phyloP scores from a whole-genome alignment of 2,888 invertebrate species.

The Caenorhabditis sp. region DNA sequence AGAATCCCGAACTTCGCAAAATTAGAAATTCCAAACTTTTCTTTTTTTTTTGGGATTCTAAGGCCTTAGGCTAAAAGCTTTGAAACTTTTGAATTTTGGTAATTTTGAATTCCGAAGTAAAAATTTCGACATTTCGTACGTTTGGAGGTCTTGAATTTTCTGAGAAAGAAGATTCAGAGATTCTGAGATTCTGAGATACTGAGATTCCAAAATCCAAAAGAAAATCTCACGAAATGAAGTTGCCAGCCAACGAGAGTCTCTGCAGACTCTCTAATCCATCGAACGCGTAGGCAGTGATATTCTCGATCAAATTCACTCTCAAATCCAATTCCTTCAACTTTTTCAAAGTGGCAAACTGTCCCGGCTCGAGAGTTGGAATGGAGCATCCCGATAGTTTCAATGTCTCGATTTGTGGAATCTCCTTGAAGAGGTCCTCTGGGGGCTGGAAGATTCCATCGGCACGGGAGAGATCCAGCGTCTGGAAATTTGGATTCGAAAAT shows the following conservation, averaged over 20 bases:
- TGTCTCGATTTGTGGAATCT: constrained; percentile 84
- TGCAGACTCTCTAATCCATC: constrained; percentile 91
- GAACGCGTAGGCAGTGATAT: constrained; percentile 91
- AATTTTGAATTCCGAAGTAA: too few species aligned
- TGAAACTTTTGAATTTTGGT: too few species aligned
- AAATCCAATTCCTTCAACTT: constrained; percentile 89
- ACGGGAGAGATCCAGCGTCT: constrained; percentile 77
- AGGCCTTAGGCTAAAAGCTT: too few species aligned
- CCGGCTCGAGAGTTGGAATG: constrained; percentile 86
- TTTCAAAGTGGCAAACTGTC: constrained; percentile 91
- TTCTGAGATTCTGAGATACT: not conserved
- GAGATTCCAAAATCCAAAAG: not conserved
- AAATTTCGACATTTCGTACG: too few species aligned
- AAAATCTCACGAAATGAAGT: constrained; percentile 74
- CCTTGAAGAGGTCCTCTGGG: constrained; percentile 67
- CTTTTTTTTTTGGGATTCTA: too few species aligned
- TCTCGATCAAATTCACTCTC: constrained; percentile 90
- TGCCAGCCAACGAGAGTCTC: constrained; percentile 89
- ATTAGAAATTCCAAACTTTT: too few species aligned
- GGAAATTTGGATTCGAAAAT: not conserved
- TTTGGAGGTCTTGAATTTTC: too few species aligned
- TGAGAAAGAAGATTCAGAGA: too few species aligned
- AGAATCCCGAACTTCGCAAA: too few species aligned
- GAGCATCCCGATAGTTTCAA: constrained; percentile 84
- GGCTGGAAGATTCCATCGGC: constrained; percentile 79